Evolutionary conservation across 1,140 invertebrate genomes (phyloP), one percentile per base, ranked within the genome.

Genomic region (Brachionus manjavacas): DNA sequence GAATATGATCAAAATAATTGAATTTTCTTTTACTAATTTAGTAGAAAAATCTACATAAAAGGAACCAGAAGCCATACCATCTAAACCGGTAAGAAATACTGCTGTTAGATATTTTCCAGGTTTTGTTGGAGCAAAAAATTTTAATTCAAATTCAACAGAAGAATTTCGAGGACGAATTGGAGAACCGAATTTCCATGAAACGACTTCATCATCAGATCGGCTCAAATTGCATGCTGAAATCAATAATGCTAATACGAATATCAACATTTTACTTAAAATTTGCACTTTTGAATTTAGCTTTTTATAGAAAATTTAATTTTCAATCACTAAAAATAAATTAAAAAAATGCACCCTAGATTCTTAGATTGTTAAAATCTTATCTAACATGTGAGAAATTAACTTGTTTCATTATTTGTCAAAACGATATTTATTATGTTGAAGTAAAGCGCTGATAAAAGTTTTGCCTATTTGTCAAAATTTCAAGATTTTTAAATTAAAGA

Each of bases 171-270:
- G 79, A 3, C n/a, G 14, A 46, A 81, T 43, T n/a, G 16, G 28
- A 64, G 79, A 81, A 25, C 79, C 79, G 31, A 64, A 68, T 35
- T 46, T 81, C 79, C 79, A 81, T 25, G 72, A 23, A 25, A 49
- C 41, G 12, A 76, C 72, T 11, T 35, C n/a, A 49, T 76, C 16
- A 25, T 76, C 68, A 28, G 20, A 60, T 8, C 4, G 8, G 16
- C 9, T 20, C n/a, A 60, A 9, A 20, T 60, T 20, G 20, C 52
- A 16, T 23, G 20, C 4, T 8, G 16, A 25, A 60, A 60, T 4
- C 8, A 60, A 60, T 20, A 60, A 60, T 20, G 52, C 52, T 3
- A 60, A 60, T 3, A 60, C 0, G 1, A 60, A 60, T 23, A 16
- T 20, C 20, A 60, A 60, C 52, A 60, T 60, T 60, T 60, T 60